Evolutionary conservation across 2,113 vertebrate genomes (phyloP).

Genomic region (Solea senegalensis): DNA sequence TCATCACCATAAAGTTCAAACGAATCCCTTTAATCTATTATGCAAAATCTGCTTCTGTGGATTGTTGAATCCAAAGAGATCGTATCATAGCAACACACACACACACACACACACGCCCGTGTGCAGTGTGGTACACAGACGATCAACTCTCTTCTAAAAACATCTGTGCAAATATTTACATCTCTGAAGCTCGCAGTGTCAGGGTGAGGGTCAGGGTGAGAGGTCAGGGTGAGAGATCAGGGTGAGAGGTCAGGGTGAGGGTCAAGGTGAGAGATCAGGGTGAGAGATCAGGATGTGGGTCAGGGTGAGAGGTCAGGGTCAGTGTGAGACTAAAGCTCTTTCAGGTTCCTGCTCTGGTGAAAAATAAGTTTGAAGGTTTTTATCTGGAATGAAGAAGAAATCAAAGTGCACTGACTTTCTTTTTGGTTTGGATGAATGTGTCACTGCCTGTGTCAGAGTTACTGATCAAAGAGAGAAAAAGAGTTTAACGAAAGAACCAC

Average conservation of each 20-base stretch:
- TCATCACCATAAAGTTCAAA: background rate
- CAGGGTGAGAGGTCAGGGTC: too few species aligned
- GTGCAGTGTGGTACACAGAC: too few species aligned
- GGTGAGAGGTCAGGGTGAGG: too few species aligned
- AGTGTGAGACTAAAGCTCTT: background rate
- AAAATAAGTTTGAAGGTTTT: background rate
- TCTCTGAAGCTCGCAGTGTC: too few species aligned
- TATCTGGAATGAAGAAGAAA: background rate
- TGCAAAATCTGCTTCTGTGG: background rate
- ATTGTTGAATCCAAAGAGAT: background rate
- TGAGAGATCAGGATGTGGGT: too few species aligned
- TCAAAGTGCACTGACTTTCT: slow-evolving; percentile 32
- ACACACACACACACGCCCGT: too few species aligned
- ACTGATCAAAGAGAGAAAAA: slow-evolving; percentile 21
- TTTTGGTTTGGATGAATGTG: slow-evolving; percentile 30
- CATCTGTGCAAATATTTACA: background rate
- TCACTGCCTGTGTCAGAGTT: slow-evolving; percentile 8
- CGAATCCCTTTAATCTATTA: slow-evolving; percentile 1
- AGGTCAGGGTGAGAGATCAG: too few species aligned
- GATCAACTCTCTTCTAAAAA: background rate
- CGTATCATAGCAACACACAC: too few species aligned
- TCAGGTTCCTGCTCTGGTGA: slow-evolving; percentile 40
- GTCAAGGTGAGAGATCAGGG: too few species aligned
- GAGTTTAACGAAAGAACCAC: slow-evolving; percentile 14
- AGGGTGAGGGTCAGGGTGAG: too few species aligned